These are phyloP conservation scores for Zenarchopterus dispar DNA, from an alignment of 2,797 vertebrate species.

Conservation along the genomic window DNA sequence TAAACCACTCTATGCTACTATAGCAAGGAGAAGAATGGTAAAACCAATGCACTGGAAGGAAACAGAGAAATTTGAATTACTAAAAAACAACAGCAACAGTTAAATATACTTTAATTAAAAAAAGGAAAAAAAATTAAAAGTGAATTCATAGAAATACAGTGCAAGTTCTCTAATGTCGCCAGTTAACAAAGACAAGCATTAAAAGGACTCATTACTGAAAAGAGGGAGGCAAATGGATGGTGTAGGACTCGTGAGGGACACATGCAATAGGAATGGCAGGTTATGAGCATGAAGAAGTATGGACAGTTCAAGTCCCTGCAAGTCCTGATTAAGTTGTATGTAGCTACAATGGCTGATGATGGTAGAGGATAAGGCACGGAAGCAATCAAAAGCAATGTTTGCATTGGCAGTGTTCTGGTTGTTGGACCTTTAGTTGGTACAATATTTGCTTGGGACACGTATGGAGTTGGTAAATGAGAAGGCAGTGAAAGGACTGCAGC, in stretches of 20 bases:
- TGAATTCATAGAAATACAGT: conserved; percentile 39
- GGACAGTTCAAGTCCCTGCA: conserved; percentile 23
- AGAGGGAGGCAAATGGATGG: conserved; percentile 25
- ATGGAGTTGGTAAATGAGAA: conserved; percentile 44
- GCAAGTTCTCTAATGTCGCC: conserved; percentile 52
- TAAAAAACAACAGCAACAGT: conserved; percentile 52
- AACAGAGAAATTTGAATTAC: conserved; percentile 44
- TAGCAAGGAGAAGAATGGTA: conserved; percentile 47
- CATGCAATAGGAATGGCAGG: conserved; percentile 59
- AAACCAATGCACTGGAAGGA: conserved; percentile 51
- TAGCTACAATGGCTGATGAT: conserved; percentile 35
- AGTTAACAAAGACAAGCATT: conserved; percentile 39
- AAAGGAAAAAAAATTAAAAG: conserved; percentile 17
- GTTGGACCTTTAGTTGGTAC: not conserved
- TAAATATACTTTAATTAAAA: conserved; percentile 35
- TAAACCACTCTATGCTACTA: conserved; percentile 51
- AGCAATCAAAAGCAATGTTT: conserved; percentile 21
- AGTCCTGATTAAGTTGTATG: conserved; percentile 10
- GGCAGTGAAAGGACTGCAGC: conserved; percentile 33
- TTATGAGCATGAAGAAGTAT: conserved; percentile 15
- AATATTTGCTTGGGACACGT: conserved; percentile 23
- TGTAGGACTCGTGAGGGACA: conserved; percentile 27
- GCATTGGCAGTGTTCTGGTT: conserved; percentile 49
- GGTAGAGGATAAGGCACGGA: conserved; percentile 29
- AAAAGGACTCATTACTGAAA: conserved; percentile 39